Conservation (phyloP, 2,797 vertebrate species). For the Iguana delicatissima region DNA sequence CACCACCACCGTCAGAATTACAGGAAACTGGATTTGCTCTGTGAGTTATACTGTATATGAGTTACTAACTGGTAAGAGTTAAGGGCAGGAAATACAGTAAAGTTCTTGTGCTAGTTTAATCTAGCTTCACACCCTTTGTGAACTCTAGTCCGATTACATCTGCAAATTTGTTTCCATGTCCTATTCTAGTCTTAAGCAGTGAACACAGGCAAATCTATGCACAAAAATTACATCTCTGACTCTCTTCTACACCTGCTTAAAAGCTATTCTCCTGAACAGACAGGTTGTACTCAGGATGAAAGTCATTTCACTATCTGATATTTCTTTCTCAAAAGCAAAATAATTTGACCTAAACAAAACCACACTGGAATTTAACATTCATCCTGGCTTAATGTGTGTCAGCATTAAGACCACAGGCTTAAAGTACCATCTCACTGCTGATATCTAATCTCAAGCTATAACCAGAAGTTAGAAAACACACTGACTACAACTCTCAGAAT, state of each 20-base stretch:
- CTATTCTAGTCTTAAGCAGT: not conserved
- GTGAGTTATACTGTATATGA: not conserved
- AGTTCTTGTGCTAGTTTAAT: not conserved
- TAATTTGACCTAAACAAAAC: conserved; percentile 3
- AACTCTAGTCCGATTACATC: not conserved
- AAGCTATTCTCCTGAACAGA: not conserved
- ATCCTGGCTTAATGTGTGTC: not conserved
- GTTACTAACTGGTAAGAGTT: not conserved
- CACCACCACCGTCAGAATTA: not conserved
- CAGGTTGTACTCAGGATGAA: not conserved
- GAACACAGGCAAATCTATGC: not conserved
- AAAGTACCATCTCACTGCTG: not conserved
- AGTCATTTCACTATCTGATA: not conserved
- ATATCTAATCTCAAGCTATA: not conserved
- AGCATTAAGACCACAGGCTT: not conserved
- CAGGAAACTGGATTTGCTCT: conserved; percentile 18
- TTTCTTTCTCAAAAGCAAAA: not conserved
- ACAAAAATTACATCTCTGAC: not conserved
- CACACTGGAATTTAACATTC: not conserved
- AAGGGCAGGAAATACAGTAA: not conserved
- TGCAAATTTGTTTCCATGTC: not conserved
- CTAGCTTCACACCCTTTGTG: not conserved
- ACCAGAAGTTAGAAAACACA: not conserved
- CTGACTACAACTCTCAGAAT: too few relatives aligned
- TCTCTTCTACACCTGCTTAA: not conserved